Conservation (phyloP, 2,888 invertebrate genomes). For the Oxytorus armatus region DNA sequence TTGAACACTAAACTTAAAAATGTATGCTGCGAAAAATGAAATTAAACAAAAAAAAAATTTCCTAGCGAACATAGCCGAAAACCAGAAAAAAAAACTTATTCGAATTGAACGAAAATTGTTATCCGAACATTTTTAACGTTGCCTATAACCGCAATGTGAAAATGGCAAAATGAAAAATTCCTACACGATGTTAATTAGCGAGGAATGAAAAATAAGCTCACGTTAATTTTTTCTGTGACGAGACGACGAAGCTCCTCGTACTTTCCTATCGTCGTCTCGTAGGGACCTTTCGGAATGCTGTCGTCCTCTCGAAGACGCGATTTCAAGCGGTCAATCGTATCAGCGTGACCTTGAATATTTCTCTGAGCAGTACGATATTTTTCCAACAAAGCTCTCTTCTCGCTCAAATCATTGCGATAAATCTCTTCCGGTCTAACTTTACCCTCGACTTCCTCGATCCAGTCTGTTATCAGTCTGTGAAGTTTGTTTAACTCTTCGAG, state of each 20-base stretch:
- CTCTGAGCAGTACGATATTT: conserved; percentile 93
- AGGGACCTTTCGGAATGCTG: conserved; percentile 88
- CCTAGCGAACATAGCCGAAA: no score
- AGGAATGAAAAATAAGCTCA: conserved; percentile 82
- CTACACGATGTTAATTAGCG: background rate
- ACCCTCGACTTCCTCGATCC: conserved; percentile 95
- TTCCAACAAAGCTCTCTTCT: conserved; percentile 95
- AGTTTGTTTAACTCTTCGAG: conserved; percentile 95
- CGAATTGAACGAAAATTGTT: no score
- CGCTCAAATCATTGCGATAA: conserved; percentile 93
- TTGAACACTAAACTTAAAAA: no score
- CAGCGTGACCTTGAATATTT: conserved; percentile 92
- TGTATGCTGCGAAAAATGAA: no score
- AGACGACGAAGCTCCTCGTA: conserved; percentile 89
- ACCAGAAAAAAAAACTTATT: no score
- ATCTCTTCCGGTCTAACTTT: conserved; percentile 91
- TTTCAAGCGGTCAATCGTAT: conserved; percentile 91
- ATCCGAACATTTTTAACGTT: no score
- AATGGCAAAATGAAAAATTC: background rate
- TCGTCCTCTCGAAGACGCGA: conserved; percentile 90
- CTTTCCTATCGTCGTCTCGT: conserved; percentile 89
- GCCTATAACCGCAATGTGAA: background rate
- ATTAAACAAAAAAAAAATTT: no score
- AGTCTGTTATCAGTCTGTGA: conserved; percentile 92
- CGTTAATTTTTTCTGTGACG: conserved; percentile 88